A percentile compares a stretch with the other conserved stretches of the same genome.
phyloP scores from a whole-genome alignment of 2,113 vertebrate species.

The Sula dactylatra region DNA sequence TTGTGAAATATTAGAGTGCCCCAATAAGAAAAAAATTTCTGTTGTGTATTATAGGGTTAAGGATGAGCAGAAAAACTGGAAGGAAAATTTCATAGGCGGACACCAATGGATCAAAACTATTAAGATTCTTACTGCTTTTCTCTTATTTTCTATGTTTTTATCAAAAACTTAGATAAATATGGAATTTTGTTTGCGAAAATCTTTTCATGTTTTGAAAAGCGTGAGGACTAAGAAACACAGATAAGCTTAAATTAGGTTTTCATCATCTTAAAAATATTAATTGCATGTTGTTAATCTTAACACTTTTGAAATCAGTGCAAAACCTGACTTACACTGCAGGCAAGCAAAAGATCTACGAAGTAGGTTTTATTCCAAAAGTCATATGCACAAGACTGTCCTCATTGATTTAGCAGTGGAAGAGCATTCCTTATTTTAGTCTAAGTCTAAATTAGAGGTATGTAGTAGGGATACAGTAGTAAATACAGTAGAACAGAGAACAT shows the following conservation, averaged over 20 bases:
- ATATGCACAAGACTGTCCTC: too few relatives aligned
- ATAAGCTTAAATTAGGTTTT: not conserved
- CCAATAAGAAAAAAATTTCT: not conserved
- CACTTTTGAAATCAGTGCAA: not conserved
- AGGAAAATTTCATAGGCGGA: not conserved
- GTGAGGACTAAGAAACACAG: not conserved
- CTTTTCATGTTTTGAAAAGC: not conserved
- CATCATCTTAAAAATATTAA: not conserved
- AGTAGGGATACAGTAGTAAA: not conserved
- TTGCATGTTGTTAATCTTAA: not conserved
- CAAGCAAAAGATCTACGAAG: not conserved
- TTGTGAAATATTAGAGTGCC: not conserved
- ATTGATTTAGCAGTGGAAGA: not conserved
- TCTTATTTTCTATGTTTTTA: not conserved
- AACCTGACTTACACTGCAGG: not conserved
- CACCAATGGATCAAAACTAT: not conserved
- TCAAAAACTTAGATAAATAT: not conserved
- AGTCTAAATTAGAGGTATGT: not conserved
- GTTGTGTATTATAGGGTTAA: not conserved
- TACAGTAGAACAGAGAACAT: not conserved
- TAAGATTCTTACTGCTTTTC: not conserved
- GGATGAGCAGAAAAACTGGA: accelerated
- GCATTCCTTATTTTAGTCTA: not conserved
- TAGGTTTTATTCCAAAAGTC: not conserved
- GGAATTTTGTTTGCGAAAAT: not conserved